Base-by-base conservation (phyloP, 2,113 vertebrate genomes). In the Semicossyphus pulcher region DNA sequence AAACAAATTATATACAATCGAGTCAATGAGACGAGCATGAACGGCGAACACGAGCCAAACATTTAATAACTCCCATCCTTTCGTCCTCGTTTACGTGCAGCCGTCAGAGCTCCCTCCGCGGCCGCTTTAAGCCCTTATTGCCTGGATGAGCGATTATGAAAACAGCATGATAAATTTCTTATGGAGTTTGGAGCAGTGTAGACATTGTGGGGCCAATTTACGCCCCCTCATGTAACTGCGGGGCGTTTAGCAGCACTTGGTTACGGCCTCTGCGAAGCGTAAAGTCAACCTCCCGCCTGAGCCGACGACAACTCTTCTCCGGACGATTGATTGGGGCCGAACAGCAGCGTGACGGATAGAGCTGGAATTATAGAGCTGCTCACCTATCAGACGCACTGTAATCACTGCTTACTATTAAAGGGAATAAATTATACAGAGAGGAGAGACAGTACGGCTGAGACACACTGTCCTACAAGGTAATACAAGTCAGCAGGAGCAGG, bases 81-180 rank as follows among this genome's bases (percentile, higher is more conserved):
- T 12, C 47, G 11, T 25, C 37, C 28, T 53, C 45, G 71, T 84
- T 73, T 74, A 74, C 70, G 67, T 16, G 44, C 54, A 62, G 65
- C 83, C 51, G 47, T 62, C 58, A 76, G 49, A 29, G 44, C 81
- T 39, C 68, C 62, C 72, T 63, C 58, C 16, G 37, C 60, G 69
- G 73, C 72, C 47, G 70, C 23, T 32, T 62, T 68, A 39, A 72
- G 75, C 83, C 62, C 78, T 76, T 57, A 79, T 80, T 59, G 78
- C 79, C 62, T 79, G 78, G 78, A 77, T 81, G 81, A 84, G 81
- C 51, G 63, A 82, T 85, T 79, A 76, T 66, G 59, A 81, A 73
- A 85, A 66, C 81, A 71, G 67, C 67, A 10, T 80, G 85, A 80
- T 79, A 62, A 42, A 80, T 85, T 72, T 77, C 44, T 73, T 82